Percentiles rank a stretch among this genome's conserved stretches.
Evolutionary conservation across 2,888 invertebrate species (phyloP).

Genomic region (Pediacus dermestoides): DNA sequence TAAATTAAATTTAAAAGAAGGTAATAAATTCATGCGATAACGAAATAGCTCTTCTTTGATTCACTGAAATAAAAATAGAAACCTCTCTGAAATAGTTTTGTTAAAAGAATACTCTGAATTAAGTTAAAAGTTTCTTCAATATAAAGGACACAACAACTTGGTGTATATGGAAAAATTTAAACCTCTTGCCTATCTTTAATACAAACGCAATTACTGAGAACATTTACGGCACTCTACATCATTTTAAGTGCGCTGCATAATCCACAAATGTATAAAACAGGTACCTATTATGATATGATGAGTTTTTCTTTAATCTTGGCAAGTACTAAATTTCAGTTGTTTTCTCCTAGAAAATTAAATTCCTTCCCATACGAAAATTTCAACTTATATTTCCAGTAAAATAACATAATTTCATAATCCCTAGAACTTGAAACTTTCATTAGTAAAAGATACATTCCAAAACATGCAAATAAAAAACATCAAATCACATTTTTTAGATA

Average conservation of each 20-base stretch:
- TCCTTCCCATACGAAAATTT: slow-evolving; percentile 35
- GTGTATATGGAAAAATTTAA: not conserved
- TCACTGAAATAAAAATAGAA: too few relatives aligned
- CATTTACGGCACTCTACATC: slow-evolving; percentile 41
- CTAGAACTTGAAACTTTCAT: slow-evolving; percentile 4
- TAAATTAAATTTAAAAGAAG: too few relatives aligned
- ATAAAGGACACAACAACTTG: too few relatives aligned
- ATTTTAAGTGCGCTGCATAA: slow-evolving; percentile 42
- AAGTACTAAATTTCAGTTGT: slow-evolving; percentile 48
- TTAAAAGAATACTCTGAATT: too few relatives aligned
- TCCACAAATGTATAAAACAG: slow-evolving; percentile 48
- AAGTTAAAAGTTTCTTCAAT: too few relatives aligned
- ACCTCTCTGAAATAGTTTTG: too few relatives aligned
- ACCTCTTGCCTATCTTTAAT: slow-evolving; percentile 22
- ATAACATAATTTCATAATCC: slow-evolving; percentile 5
- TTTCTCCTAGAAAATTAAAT: slow-evolving; percentile 47
- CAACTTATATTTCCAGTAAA: slow-evolving; percentile 16
- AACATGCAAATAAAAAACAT: slow-evolving; percentile 5
- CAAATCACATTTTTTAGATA: not conserved
- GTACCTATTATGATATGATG: slow-evolving; percentile 49
- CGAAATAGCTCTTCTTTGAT: too few relatives aligned
- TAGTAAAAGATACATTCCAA: slow-evolving; percentile 2
- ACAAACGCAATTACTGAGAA: slow-evolving; percentile 38
- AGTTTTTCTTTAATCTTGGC: slow-evolving; percentile 49
- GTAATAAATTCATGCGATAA: too few relatives aligned